phyloP scores from a whole-genome alignment of 2,797 vertebrate species.

The Zenarchopterus dispar region DNA sequence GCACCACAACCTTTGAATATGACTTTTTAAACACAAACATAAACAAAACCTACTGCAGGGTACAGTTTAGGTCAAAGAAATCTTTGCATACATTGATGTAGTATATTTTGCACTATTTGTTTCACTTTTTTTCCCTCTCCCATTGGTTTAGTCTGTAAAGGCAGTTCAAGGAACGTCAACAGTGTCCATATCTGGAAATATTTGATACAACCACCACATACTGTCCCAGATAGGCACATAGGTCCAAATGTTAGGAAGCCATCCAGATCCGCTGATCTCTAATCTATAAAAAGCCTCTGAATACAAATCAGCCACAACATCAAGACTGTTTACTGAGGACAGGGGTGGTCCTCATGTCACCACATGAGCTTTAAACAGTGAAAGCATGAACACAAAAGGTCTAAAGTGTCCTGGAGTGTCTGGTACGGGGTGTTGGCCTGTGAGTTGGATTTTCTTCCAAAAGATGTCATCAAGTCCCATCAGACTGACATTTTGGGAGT shows the following conservation, averaged over 20 bases:
- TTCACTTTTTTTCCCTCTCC: not conserved
- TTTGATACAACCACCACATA: constrained; percentile 30
- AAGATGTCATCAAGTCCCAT: too few relatives aligned
- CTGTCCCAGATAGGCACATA: constrained; percentile 60
- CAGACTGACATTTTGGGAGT: too few relatives aligned
- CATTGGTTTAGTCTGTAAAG: constrained; percentile 47
- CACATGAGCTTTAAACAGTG: not conserved
- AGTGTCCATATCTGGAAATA: constrained; percentile 40
- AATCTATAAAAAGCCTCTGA: too few relatives aligned
- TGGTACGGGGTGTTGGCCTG: too few relatives aligned
- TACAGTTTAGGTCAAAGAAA: constrained; percentile 30
- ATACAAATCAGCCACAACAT: not conserved
- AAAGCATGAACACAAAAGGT: too few relatives aligned
- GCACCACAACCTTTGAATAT: constrained; percentile 3
- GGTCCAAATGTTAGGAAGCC: constrained; percentile 52
- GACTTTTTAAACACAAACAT: constrained; percentile 28
- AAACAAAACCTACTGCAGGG: constrained; percentile 36
- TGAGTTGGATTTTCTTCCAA: too few relatives aligned
- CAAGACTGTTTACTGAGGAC: not conserved
- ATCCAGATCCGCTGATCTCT: constrained; percentile 25
- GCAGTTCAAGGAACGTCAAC: constrained; percentile 23
- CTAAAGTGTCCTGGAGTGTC: too few relatives aligned
- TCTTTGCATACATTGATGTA: constrained; percentile 24
- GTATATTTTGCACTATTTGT: constrained; percentile 13
- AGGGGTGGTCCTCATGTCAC: not conserved